These are phyloP conservation scores for Lasioglossum baleicum DNA, from an alignment of 1,140 invertebrate genomes.

Conservation along the genomic window DNA sequence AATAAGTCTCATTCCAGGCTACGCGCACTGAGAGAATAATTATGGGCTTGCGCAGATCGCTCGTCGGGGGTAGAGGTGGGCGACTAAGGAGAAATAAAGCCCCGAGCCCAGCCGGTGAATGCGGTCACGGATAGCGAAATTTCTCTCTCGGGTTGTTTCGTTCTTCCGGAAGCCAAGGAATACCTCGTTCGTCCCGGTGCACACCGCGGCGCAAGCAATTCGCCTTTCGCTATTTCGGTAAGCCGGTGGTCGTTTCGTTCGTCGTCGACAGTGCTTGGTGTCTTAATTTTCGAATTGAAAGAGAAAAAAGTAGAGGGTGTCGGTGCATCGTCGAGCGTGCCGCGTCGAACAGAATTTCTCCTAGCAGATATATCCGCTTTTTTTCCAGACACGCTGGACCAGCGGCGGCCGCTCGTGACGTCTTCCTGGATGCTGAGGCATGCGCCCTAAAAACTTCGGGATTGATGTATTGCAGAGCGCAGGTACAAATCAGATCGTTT, in stretches of 20 bases:
- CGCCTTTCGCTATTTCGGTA: background rate
- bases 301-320: too few relatives aligned
- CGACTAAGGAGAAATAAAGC: conserved; percentile 57
- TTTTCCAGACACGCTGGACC: conserved; percentile 32
- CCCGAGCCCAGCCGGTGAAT: conserved; percentile 57
- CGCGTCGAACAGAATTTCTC: background rate
- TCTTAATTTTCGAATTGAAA: background rate
- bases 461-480: conserved; percentile 80
- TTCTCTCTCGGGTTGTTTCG: conserved; percentile 30
- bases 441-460: conserved; percentile 76
- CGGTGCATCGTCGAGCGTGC: too few relatives aligned
- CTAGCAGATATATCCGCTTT: background rate
- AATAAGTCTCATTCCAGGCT: conserved; percentile 63
- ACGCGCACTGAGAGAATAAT: conserved; percentile 75
- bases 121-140: conserved; percentile 54
- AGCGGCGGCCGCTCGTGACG: conserved; percentile 45
- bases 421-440: conserved; percentile 75
- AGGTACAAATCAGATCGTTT: conserved; percentile 70
- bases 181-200: too few relatives aligned
- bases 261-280: background rate
- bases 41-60: conserved; percentile 78
- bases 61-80: conserved; percentile 27
- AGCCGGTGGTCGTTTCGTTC: background rate
- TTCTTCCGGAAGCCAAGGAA: background rate
- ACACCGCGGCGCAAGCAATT: background rate